phyloP scores from a whole-genome alignment of 1,140 invertebrate genomes.

The Ctenoplectra terminalis region DNA sequence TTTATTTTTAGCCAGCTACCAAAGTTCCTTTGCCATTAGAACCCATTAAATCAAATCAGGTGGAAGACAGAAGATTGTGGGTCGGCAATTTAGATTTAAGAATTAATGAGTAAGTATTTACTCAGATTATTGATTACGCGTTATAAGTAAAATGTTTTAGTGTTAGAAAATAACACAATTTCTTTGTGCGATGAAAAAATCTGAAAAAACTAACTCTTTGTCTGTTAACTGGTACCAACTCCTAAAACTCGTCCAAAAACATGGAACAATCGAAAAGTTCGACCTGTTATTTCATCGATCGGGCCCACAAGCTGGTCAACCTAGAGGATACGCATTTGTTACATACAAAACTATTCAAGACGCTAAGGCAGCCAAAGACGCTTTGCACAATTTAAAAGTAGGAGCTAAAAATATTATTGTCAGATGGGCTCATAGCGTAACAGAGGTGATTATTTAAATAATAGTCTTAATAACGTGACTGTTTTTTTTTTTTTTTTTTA shows the following conservation, averaged over 20 bases:
- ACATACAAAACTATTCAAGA: slow-evolving; percentile 89
- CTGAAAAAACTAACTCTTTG: slow-evolving; percentile 73
- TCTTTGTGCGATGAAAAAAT: slow-evolving; percentile 37
- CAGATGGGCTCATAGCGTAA: slow-evolving; percentile 91
- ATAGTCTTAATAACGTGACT: background rate
- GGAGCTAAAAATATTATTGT: slow-evolving; percentile 90
- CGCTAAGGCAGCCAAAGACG: slow-evolving; percentile 86
- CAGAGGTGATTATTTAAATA: slow-evolving; percentile 83
- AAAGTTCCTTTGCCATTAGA: slow-evolving; percentile 85
- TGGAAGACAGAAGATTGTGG: slow-evolving; percentile 91
- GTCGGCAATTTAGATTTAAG: slow-evolving; percentile 94
- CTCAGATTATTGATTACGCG: slow-evolving; percentile 18
- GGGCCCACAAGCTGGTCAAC: slow-evolving; percentile 93
- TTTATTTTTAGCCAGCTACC: slow-evolving; percentile 66
- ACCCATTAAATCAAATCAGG: slow-evolving; percentile 83
- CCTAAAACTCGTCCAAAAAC: slow-evolving; percentile 96
- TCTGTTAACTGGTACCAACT: slow-evolving; percentile 93
- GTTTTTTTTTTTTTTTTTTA: background rate
- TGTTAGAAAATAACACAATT: slow-evolving; percentile 10
- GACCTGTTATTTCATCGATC: slow-evolving; percentile 96
- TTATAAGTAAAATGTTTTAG: too few relatives aligned
- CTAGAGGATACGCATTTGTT: slow-evolving; percentile 96
- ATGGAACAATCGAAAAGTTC: slow-evolving; percentile 96
- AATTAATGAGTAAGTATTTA: slow-evolving; percentile 94
- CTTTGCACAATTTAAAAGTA: slow-evolving; percentile 89